phyloP scores from a whole-genome alignment of 2,888 invertebrate species.

The Norana najaformis region DNA sequence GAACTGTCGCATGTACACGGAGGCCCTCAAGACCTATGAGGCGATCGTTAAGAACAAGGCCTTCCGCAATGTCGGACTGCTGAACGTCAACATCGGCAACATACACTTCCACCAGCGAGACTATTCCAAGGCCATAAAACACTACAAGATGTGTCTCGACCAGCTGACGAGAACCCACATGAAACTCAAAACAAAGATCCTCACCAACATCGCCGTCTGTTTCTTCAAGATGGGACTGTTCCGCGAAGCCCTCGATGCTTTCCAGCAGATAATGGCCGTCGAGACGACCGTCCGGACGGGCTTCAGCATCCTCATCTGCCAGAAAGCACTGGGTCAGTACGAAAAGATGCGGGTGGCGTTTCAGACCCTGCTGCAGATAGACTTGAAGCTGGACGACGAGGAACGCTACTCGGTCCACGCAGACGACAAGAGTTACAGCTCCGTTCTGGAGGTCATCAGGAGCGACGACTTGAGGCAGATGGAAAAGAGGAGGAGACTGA shows the following conservation, averaged over 20 bases:
- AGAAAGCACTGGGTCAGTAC: neutral
- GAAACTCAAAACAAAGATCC: neutral
- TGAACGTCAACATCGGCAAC: slow-evolving; percentile 30
- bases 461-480: neutral
- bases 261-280: neutral
- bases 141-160: slow-evolving; percentile 26
- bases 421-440: neutral
- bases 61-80: neutral
- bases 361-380: neutral
- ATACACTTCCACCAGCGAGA: slow-evolving; percentile 21
- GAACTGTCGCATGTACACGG: neutral
- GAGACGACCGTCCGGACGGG: slow-evolving; percentile 7
- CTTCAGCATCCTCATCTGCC: slow-evolving; percentile 24
- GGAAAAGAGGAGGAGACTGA: slow-evolving; percentile 66
- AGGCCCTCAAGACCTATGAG: slow-evolving; percentile 16
- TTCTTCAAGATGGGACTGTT: slow-evolving; percentile 10
- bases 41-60: slow-evolving; percentile 15
- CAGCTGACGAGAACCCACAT: neutral
- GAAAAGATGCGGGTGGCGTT: neutral
- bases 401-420: neutral
- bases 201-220: slow-evolving; percentile 25
- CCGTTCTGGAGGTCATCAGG: slow-evolving; percentile 9
- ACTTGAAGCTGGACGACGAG: neutral
- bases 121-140: slow-evolving; percentile 15
- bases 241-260: neutral